These are phyloP conservation scores for Dryadula phaetusa DNA, from an alignment of 2,888 invertebrate species.

Conservation along the genomic window DNA sequence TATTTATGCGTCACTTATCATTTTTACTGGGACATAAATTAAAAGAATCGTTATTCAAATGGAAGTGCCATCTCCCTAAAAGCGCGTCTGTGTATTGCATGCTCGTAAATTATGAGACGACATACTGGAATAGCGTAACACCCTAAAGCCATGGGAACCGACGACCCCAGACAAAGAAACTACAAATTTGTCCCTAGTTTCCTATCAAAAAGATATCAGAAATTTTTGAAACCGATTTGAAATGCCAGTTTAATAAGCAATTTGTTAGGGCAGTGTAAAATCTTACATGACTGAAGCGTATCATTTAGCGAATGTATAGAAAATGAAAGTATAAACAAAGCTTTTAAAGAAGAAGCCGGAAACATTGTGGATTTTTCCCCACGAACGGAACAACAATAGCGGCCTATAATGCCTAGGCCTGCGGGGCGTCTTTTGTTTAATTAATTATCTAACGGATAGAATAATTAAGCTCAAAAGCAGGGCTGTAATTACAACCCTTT, in stretches of 20 bases:
- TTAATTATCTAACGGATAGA: constrained; percentile 77
- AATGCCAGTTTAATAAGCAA: constrained; percentile 78
- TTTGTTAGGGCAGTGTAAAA: constrained; percentile 70
- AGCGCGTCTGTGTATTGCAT: constrained; percentile 72
- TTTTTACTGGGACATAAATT: constrained; percentile 68
- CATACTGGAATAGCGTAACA: constrained; percentile 82
- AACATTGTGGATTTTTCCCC: constrained; percentile 74
- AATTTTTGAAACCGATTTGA: constrained; percentile 70
- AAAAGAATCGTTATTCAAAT: constrained; percentile 70
- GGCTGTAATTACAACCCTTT: constrained; percentile 63
- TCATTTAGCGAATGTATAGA: constrained; percentile 69
- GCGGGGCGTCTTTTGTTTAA: constrained; percentile 74
- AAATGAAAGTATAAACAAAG: constrained; percentile 71
- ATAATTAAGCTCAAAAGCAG: constrained; percentile 76
- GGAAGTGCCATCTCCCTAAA: constrained; percentile 70
- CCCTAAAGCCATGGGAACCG: constrained; percentile 80
- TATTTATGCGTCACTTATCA: constrained; percentile 56
- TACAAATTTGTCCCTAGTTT: constrained; percentile 73
- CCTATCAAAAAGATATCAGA: constrained; percentile 79
- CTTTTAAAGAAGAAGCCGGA: constrained; percentile 62
- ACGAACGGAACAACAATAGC: constrained; percentile 71
- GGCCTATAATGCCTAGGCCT: constrained; percentile 66
- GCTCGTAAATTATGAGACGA: constrained; percentile 80
- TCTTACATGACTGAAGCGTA: constrained; percentile 66
- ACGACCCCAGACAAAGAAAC: constrained; percentile 71